Percentiles rank a stretch among this genome's conserved stretches.
phyloP scores from a whole-genome alignment of 1,140 invertebrate species.

The Bombus consobrinus region DNA sequence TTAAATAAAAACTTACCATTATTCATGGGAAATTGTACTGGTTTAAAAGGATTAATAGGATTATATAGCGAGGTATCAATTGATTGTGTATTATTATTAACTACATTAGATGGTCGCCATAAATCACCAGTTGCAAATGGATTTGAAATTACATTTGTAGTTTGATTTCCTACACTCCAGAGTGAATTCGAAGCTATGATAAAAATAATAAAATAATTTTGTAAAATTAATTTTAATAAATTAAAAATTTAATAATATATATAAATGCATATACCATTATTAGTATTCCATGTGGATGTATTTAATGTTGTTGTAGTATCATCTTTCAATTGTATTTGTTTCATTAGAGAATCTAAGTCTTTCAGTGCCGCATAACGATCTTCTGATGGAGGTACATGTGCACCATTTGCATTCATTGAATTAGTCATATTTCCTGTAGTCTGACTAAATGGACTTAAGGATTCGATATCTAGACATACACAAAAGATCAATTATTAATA shows the following conservation, averaged over 20 bases:
- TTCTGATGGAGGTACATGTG: slow-evolving; percentile 84
- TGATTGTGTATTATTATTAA: slow-evolving; percentile 79
- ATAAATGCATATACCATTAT: slow-evolving; percentile 71
- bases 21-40: slow-evolving; percentile 75
- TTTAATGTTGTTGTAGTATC: slow-evolving; percentile 68
- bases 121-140: slow-evolving; percentile 76
- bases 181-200: slow-evolving; percentile 74
- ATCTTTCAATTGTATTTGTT: slow-evolving; percentile 81
- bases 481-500: not conserved
- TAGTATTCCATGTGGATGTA: slow-evolving; percentile 76
- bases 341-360: slow-evolving; percentile 89
- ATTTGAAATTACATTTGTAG: slow-evolving; percentile 78
- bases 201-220: slow-evolving; percentile 12
- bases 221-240: not conserved
- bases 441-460: slow-evolving; percentile 72
- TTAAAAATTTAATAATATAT: not conserved
- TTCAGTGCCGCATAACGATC: slow-evolving; percentile 92
- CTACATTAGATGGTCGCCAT: slow-evolving; percentile 78
- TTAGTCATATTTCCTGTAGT: slow-evolving; percentile 44
- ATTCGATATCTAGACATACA: slow-evolving; percentile 68
- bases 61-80: slow-evolving; percentile 75
- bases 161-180: slow-evolving; percentile 76
- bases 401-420: slow-evolving; percentile 73
- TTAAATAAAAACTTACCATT: slow-evolving; percentile 71
- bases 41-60: slow-evolving; percentile 78